phyloP scores from a whole-genome alignment of 2,797 vertebrate genomes.

The Megalops cyprinoides region DNA sequence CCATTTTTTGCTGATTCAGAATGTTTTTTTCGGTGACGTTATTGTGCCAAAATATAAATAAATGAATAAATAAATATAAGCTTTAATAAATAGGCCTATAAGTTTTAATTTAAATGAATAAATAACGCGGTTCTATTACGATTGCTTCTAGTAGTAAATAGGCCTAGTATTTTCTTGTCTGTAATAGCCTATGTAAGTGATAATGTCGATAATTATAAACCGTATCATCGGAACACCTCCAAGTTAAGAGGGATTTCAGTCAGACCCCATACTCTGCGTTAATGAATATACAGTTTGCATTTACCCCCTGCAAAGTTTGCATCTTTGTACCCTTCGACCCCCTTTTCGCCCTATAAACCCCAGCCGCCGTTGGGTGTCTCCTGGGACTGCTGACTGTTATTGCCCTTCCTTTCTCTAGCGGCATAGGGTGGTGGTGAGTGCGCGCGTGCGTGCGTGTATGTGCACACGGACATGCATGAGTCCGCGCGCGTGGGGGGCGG shows the following conservation, averaged over 20 bases:
- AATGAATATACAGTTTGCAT: conserved; percentile 12
- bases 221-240: neutral
- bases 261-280: neutral
- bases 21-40: too few relatives aligned
- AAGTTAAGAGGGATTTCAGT: neutral
- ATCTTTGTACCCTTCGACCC: conserved; percentile 9
- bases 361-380: conserved; percentile 51
- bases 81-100: too few relatives aligned
- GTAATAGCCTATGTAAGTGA: too few relatives aligned
- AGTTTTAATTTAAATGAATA: too few relatives aligned
- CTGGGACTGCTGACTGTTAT: conserved; percentile 54
- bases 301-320: neutral
- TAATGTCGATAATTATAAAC: neutral
- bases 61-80: too few relatives aligned
- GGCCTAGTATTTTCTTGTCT: too few relatives aligned
- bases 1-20: too few relatives aligned
- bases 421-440: conserved; percentile 8
- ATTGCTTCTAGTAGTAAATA: too few relatives aligned
- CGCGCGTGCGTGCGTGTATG: conserved; percentile 40
- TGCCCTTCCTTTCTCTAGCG: conserved; percentile 41
- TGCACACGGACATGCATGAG: conserved; percentile 28
- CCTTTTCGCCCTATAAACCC: conserved; percentile 17
- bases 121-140: too few relatives aligned
- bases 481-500: conserved; percentile 20
- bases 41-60: too few relatives aligned